Conservation (phyloP, 2,113 vertebrate genomes). For the Callospermophilus lateralis region DNA sequence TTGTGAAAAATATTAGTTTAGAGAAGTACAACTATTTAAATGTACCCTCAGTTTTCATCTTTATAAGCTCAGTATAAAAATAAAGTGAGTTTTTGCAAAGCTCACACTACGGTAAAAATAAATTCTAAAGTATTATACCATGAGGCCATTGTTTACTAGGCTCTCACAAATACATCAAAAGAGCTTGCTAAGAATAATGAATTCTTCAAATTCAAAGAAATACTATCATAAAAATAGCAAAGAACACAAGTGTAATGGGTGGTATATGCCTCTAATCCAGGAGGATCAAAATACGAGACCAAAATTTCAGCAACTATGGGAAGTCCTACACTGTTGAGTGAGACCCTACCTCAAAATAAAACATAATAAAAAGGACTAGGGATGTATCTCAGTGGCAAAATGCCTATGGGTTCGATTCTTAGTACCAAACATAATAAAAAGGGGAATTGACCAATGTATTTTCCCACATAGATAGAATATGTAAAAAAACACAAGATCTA, state of each 20-base stretch:
- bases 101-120: background rate
- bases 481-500: background rate
- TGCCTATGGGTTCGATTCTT: too few species aligned
- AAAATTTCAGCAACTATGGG: too few species aligned
- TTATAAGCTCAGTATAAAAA: fast-evolving
- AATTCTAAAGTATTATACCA: background rate
- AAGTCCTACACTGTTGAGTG: too few species aligned
- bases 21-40: background rate
- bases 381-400: too few species aligned
- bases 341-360: too few species aligned
- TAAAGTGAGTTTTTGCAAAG: background rate
- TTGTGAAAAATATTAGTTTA: background rate
- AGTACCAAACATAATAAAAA: background rate
- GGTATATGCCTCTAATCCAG: too few species aligned
- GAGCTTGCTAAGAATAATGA: background rate
- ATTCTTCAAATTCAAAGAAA: background rate
- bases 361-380: too few species aligned
- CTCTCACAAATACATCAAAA: background rate
- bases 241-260: background rate
- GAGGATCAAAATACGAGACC: too few species aligned
- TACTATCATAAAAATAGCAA: background rate
- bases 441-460: background rate
- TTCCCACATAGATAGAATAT: fast-evolving
- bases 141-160: background rate
- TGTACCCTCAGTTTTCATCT: background rate